A percentile compares a stretch with the other conserved stretches of the same genome.
These are phyloP conservation scores for Nautilus pompilius DNA, from an alignment of 1,140 invertebrate species.

Conservation along the genomic window DNA sequence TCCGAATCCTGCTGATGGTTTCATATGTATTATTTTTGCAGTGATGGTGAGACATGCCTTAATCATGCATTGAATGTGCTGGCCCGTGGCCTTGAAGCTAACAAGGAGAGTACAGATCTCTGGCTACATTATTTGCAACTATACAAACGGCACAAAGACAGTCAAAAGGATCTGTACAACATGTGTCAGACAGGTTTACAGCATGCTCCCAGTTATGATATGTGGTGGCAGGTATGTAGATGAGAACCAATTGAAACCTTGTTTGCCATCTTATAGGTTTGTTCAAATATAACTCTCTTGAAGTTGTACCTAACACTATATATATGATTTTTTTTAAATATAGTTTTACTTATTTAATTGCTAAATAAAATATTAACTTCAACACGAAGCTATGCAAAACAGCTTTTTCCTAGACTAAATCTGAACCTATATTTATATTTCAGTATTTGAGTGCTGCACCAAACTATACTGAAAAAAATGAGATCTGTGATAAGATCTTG, in stretches of 20 bases:
- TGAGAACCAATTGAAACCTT: too few relatives aligned
- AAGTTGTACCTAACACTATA: too few relatives aligned
- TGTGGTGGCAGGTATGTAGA: constrained; percentile 44
- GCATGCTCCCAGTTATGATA: constrained; percentile 36
- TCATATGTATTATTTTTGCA: constrained; percentile 14
- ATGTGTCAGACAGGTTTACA: constrained; percentile 37
- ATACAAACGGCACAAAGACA: constrained; percentile 27
- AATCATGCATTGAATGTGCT: constrained; percentile 47
- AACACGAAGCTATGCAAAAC: too few relatives aligned
- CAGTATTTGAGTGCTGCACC: constrained; percentile 27
- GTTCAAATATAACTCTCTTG: too few relatives aligned
- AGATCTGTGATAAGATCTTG: constrained; percentile 26
- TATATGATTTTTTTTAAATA: too few relatives aligned
- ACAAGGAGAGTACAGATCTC: constrained; percentile 32
- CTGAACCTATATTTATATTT: constrained; percentile 8
- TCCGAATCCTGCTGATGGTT: background rate
- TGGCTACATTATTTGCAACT: constrained; percentile 45
- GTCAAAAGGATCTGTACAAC: constrained; percentile 22
- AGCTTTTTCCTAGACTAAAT: too few relatives aligned
- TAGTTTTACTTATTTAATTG: background rate
- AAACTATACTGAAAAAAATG: constrained; percentile 22
- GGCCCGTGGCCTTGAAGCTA: constrained; percentile 44
- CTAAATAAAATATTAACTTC: background rate
- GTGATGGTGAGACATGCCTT: constrained; percentile 20
- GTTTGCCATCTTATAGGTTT: too few relatives aligned